Evolutionary conservation across 1,140 invertebrate species (phyloP).

Genomic region (Hyles vespertilio): DNA sequence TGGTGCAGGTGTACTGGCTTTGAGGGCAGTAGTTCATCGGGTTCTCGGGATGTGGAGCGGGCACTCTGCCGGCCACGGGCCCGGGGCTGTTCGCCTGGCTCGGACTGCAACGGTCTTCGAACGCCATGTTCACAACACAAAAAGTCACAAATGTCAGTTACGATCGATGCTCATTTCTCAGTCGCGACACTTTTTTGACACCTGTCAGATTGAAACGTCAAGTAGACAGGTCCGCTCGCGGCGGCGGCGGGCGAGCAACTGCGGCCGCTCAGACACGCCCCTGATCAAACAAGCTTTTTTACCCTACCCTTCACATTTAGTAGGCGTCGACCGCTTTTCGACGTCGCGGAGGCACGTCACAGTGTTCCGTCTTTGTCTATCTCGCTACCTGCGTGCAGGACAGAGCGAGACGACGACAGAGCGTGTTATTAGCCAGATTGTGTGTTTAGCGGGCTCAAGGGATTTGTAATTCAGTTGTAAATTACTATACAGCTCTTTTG

Average conservation of each 20-base stretch:
- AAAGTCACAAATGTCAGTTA: conserved; percentile 3
- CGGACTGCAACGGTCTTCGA: conserved; percentile 78
- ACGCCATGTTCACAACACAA: conserved; percentile 65
- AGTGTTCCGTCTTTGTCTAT: conserved; percentile 30
- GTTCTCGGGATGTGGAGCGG: conserved; percentile 49
- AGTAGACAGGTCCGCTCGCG: conserved; percentile 35
- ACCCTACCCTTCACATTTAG: conserved; percentile 42
- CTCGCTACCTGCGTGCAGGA: background rate
- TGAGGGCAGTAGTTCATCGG: conserved; percentile 32
- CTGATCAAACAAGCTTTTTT: conserved; percentile 57
- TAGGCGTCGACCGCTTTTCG: conserved; percentile 52
- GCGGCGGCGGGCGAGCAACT: conserved; percentile 51
- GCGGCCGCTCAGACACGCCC: conserved; percentile 55
- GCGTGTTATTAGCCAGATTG: conserved; percentile 52
- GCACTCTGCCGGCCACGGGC: conserved; percentile 54
- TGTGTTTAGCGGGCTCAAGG: conserved; percentile 64
- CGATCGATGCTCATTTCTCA: conserved; percentile 16
- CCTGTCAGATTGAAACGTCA: conserved; percentile 58
- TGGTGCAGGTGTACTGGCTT: conserved; percentile 65
- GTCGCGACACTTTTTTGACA: background rate
- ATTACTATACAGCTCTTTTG: conserved; percentile 63
- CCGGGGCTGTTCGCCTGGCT: conserved; percentile 76
- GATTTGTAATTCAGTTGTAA: conserved; percentile 73
- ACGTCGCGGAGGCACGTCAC: conserved; percentile 21
- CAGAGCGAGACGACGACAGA: conserved; percentile 51